A percentile compares a stretch with the other conserved stretches of the same genome.
Evolutionary conservation across 2,797 vertebrate species (phyloP).

Genomic region (Spatula clypeata): DNA sequence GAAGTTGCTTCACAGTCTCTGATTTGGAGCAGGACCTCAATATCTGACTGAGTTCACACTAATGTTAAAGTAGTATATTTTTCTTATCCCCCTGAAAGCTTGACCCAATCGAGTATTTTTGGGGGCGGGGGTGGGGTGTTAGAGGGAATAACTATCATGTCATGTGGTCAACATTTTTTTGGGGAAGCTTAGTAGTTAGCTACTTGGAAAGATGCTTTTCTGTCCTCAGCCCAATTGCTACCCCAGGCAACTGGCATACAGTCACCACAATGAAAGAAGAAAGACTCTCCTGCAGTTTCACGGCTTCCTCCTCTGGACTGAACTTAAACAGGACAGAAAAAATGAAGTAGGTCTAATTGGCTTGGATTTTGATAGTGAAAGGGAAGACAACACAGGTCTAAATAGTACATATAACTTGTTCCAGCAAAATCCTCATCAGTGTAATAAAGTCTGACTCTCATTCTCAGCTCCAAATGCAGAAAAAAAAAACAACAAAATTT

Average conservation of each 20-base stretch:
- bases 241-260: neutral
- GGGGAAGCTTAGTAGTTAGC: neutral
- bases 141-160: neutral
- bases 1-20: neutral
- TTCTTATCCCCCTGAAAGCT: neutral
- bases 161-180: neutral
- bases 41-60: neutral
- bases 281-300: neutral
- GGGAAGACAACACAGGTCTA: neutral
- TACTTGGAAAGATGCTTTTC: neutral
- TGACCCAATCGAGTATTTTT: neutral
- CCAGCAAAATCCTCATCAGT: neutral
- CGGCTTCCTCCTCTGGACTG: accelerated
- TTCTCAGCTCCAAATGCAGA: neutral
- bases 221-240: neutral
- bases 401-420: neutral
- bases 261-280: neutral
- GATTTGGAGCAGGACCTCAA: neutral
- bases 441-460: neutral
- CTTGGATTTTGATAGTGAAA: neutral
- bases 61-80: neutral
- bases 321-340: neutral
- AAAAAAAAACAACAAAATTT: neutral
- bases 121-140: neutral
- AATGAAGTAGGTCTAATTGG: neutral